phyloP scores from a whole-genome alignment of 2,888 invertebrate genomes.

The Caenorhabditis virilis region DNA sequence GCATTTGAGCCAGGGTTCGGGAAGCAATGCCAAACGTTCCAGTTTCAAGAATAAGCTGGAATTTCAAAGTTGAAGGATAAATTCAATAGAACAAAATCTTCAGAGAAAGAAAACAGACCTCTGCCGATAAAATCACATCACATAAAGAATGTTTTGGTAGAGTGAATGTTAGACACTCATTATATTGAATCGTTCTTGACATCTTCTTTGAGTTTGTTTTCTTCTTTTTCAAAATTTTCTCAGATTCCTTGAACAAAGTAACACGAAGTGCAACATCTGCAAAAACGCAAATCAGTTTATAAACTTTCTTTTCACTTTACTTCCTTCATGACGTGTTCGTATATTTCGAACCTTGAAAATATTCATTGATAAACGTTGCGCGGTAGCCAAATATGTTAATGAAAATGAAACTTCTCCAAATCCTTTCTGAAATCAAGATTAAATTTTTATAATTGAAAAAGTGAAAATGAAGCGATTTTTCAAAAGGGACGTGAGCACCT shows the following conservation, averaged over 20 bases:
- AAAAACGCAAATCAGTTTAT: slow-evolving; percentile 10
- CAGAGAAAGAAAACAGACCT: slow-evolving; percentile 39
- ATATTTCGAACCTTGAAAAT: slow-evolving; percentile 74
- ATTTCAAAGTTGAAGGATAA: no score
- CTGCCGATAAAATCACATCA: slow-evolving; percentile 62
- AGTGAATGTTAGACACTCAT: slow-evolving; percentile 65
- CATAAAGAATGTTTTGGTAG: slow-evolving; percentile 63
- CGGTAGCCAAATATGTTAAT: slow-evolving; percentile 73
- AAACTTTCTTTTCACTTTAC: slow-evolving; percentile 16
- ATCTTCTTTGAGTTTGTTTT: slow-evolving; percentile 63
- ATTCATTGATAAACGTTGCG: slow-evolving; percentile 75
- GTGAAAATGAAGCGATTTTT: background rate
- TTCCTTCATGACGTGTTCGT: slow-evolving; percentile 49
- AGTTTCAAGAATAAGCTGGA: slow-evolving; percentile 64
- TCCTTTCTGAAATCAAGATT: slow-evolving; percentile 68
- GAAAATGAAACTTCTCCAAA: slow-evolving; percentile 75
- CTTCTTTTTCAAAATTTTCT: slow-evolving; percentile 62
- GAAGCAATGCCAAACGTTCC: slow-evolving; percentile 65
- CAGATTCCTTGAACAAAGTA: slow-evolving; percentile 53
- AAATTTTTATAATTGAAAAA: background rate
- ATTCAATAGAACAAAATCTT: slow-evolving; percentile 3
- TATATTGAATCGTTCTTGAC: slow-evolving; percentile 60
- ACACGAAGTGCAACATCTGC: slow-evolving; percentile 61
- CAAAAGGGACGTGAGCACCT: background rate
- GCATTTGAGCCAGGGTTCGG: slow-evolving; percentile 59